A percentile compares a stretch with the other conserved stretches of the same genome.
Evolutionary conservation across 2,113 vertebrate species (phyloP).

Genomic region (Alethe castanea): DNA sequence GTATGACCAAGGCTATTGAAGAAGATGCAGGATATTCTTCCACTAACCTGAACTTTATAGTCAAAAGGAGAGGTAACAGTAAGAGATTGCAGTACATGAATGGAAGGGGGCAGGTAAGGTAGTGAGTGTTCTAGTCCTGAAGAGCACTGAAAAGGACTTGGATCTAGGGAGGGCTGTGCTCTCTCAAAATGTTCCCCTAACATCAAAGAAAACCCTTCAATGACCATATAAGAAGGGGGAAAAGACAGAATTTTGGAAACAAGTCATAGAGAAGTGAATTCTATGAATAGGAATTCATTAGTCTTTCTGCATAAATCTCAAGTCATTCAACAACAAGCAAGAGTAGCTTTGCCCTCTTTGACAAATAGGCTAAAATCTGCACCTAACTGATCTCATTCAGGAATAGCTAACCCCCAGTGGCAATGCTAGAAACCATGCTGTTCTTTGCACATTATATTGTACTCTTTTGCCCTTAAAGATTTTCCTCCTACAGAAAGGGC

Average conservation of each 20-base stretch:
- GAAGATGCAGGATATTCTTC: neutral
- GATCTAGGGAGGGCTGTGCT: neutral
- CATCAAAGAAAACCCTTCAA: neutral
- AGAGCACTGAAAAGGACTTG: neutral
- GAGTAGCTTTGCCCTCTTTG: neutral
- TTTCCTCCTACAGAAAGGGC: neutral
- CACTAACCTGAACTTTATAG: neutral
- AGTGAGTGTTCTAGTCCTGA: neutral
- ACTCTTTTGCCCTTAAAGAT: neutral
- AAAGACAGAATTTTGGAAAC: neutral
- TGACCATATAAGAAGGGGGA: neutral
- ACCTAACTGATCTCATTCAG: neutral
- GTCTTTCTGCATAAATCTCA: neutral
- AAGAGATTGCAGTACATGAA: neutral
- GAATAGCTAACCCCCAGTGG: neutral
- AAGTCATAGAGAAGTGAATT: neutral
- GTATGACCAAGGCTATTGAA: neutral
- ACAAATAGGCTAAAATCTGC: neutral
- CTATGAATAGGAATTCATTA: neutral
- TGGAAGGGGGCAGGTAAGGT: accelerated
- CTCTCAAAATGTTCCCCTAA: neutral
- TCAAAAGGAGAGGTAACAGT: neutral
- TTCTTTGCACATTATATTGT: neutral
- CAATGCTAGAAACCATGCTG: neutral
- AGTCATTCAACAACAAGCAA: neutral